phyloP scores from a whole-genome alignment of 2,888 invertebrate genomes.

The Syritta pipiens region DNA sequence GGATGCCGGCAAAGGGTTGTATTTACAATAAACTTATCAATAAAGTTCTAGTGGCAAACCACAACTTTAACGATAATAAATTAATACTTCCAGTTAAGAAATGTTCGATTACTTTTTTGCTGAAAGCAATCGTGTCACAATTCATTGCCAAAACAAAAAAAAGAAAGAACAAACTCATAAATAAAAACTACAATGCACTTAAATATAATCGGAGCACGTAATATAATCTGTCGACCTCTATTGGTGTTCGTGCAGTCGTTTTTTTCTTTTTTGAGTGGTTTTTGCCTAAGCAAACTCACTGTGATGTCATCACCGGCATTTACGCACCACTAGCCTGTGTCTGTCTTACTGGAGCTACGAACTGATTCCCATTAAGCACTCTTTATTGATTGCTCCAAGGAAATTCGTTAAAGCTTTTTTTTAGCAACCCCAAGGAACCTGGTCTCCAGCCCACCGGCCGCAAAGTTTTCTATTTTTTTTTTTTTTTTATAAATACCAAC shows the following conservation, averaged over 20 bases:
- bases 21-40: too few relatives aligned
- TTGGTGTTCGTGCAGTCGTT: too few relatives aligned
- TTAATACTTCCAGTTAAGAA: too few relatives aligned
- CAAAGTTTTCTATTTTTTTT: slow-evolving; percentile 33
- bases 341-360: slow-evolving; percentile 8
- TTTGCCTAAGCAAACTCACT: slow-evolving; percentile 37
- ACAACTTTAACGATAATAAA: too few relatives aligned
- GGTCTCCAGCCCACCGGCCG: background rate
- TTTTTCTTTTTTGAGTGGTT: too few relatives aligned
- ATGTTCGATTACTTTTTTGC: too few relatives aligned
- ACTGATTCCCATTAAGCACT: slow-evolving; percentile 31
- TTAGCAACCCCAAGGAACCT: background rate
- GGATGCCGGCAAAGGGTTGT: too few relatives aligned
- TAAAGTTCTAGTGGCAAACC: too few relatives aligned
- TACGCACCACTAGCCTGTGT: slow-evolving; percentile 32
- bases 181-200: background rate
- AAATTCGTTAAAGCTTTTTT: slow-evolving; percentile 22
- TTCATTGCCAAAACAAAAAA: background rate
- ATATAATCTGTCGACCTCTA: background rate
- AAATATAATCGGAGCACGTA: slow-evolving; percentile 3
- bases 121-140: too few relatives aligned
- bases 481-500: slow-evolving; percentile 38
- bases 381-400: slow-evolving; percentile 41
- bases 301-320: slow-evolving; percentile 48
- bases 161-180: background rate